Evolutionary conservation across 2,888 invertebrate genomes (phyloP), one percentile per base, ranked within the genome.

Genomic region (Crocallis elinguaria): DNA sequence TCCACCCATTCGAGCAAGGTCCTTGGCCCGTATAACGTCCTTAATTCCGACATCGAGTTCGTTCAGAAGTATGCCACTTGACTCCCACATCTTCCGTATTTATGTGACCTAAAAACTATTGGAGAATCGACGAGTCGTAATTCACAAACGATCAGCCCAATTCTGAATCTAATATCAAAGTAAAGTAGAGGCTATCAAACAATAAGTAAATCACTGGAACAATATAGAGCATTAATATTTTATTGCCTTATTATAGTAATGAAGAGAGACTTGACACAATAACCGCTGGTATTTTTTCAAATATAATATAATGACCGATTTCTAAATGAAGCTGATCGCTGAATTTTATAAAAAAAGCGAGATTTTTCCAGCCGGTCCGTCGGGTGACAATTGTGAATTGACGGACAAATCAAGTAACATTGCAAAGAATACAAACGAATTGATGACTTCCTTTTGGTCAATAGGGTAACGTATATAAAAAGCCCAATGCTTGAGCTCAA

Each of bases 111-210:
- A 57, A 54, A 59, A 62, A 54, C 57, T 49, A 66, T 65, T 61
- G 57, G 59, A 60, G 45, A 50, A 61, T 57, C 53, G 51, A 51
- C 54, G 57, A 60, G 56, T 53, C 57, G 52, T 66, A 70, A 70
- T 64, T 55, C 57, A 66, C 62, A 61, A 62, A 61, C 51, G 55
- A 62, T 62, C 64, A 48, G 57, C 48, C 52, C 49, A 48, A 48
- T 50, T 57, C 49, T 37, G 53, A 54, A 35, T 45, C 39, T 35
- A 41, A 41, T 39, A 41, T 45, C 13, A 29, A 35, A 42, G 42
- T 11, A 27, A 54, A 54, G 38, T 54, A 33, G 19, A 14, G 38
- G 27, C 17, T 32, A 9, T 39, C 27, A 21, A 43, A 43, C 21
- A 43, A 54, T 49, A 29, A 48, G 25, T 54, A 49, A 54, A 44